Base-by-base conservation (phyloP, 2,797 vertebrate genomes). In the Euphonia xanthogaster region DNA sequence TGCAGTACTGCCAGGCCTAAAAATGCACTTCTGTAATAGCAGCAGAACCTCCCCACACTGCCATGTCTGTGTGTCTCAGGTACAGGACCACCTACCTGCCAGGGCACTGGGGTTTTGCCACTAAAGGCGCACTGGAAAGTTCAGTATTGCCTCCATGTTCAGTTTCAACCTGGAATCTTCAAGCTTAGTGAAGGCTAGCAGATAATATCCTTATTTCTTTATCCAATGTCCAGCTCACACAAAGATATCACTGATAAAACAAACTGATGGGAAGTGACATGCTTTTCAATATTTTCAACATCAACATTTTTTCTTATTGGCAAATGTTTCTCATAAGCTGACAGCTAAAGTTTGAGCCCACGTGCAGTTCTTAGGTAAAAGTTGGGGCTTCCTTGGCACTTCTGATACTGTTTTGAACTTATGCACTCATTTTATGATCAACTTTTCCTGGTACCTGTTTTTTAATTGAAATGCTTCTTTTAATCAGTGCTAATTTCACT, bases 221-320 rank as follows among this genome's bases (percentile, higher is more conserved):
- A 71, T 54, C 16, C 30, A 14, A 1, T 16, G 14, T 50, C 51
- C 40, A 50, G 15, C 20, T 61, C 58, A 33, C 50, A 67, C 37
- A 63, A 42, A 77, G 30, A 22, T 25, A 67, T 1, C 40, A 18
- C 31, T 15, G n/a, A 25, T 47, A 62, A 62, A 62, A 45, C 11
- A 51, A 48, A 31, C 25, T 19, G n/a, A 44, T 53, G 31, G 21
- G 12, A 44, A 66, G 57, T 14, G 0, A 8, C 39, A 44, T 0
- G 2, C 31, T 62, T 78, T 54, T 66, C n/a, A 33, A 4, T 66
- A 50, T 50, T 72, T 33, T 67, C 58, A 53, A 19, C 33, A 63
- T 30, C n/a, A 35, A 15, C 2, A 3, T 27, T 24, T 90, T 72
- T 82, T 62, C 37, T 27, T 13, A n/a, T 1, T 1, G 20, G 63